These are phyloP conservation scores for Onychomys arenicola DNA, from an alignment of 2,797 vertebrate species.

Conservation along the genomic window DNA sequence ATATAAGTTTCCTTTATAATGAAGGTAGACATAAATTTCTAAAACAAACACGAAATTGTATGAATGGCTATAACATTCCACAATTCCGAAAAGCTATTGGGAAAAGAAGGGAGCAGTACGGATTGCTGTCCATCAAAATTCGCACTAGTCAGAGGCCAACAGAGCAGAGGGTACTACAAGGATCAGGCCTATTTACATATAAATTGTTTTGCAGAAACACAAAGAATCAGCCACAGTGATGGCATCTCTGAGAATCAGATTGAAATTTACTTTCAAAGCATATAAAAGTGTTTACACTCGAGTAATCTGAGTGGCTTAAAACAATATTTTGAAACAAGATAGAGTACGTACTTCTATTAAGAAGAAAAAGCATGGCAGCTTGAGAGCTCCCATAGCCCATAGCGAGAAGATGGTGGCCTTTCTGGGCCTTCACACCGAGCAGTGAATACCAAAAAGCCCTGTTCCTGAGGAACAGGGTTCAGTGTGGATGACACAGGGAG, in stretches of 20 bases:
- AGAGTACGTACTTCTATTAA: slow-evolving; percentile 14
- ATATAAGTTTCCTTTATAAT: neutral
- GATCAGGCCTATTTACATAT: slow-evolving; percentile 73
- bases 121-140: slow-evolving; percentile 54
- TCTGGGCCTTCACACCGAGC: neutral
- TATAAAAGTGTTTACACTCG: slow-evolving; percentile 20
- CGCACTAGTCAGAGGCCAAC: slow-evolving; percentile 26
- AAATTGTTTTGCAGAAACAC: slow-evolving; percentile 75
- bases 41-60: slow-evolving; percentile 45
- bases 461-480: neutral
- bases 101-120: neutral
- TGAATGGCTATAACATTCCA: neutral
- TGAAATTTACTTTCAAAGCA: slow-evolving; percentile 61
- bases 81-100: slow-evolving; percentile 19
- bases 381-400: rapidly evolving
- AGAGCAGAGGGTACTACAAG: neutral
- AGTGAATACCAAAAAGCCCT: neutral
- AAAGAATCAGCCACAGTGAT: slow-evolving; percentile 33
- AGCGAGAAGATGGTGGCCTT: neutral
- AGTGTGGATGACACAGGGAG: neutral
- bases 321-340: slow-evolving; percentile 62
- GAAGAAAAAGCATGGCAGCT: neutral
- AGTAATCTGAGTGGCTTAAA: slow-evolving; percentile 66
- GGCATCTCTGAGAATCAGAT: slow-evolving; percentile 28
- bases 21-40: neutral